Evolutionary conservation across 35 echinoderm and acorn worm genomes (phyloP).

Genomic region (Ophioderma brevispina): DNA sequence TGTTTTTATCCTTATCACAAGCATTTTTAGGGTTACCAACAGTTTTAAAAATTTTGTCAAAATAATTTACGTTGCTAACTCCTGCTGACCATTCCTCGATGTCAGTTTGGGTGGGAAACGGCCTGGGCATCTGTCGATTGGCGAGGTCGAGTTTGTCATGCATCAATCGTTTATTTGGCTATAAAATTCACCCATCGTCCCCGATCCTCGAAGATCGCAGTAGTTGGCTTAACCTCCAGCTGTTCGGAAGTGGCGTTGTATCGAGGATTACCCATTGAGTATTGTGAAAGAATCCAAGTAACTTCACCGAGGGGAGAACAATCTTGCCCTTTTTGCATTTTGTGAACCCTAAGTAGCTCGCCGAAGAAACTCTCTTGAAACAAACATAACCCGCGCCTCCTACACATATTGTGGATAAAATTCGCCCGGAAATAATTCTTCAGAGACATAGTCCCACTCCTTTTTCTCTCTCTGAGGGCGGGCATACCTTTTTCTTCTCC

Average conservation of each 20-base stretch:
- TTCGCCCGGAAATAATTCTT: conserved; percentile 42
- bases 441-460: conserved; percentile 55
- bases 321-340: conserved; percentile 32
- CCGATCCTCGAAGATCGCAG: conserved; percentile 66
- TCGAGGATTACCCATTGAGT: conserved; percentile 47
- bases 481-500: conserved; percentile 66
- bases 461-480: conserved; percentile 43
- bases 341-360: conserved; percentile 4
- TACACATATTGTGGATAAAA: conserved; percentile 77
- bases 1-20: conserved; percentile 41
- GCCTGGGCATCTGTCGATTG: conserved; percentile 39
- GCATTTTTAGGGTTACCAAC: conserved; percentile 58
- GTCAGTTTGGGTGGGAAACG: conserved; percentile 62
- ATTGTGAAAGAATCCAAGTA: conserved; percentile 50
- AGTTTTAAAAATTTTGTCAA: conserved; percentile 48
- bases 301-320: conserved; percentile 73
- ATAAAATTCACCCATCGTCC: conserved; percentile 72
- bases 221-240: conserved; percentile 78
- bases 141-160: conserved; percentile 64
- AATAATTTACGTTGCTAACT: conserved; percentile 50
- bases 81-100: conserved; percentile 52
- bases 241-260: conserved; percentile 78
- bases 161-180: conserved; percentile 20
- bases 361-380: conserved; percentile 62
- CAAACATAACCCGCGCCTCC: conserved; percentile 76